A percentile compares a stretch with the other conserved stretches of the same genome.
Conservation (phyloP, 2,888 invertebrate species). For the Drosophila kokeensis region DNA sequence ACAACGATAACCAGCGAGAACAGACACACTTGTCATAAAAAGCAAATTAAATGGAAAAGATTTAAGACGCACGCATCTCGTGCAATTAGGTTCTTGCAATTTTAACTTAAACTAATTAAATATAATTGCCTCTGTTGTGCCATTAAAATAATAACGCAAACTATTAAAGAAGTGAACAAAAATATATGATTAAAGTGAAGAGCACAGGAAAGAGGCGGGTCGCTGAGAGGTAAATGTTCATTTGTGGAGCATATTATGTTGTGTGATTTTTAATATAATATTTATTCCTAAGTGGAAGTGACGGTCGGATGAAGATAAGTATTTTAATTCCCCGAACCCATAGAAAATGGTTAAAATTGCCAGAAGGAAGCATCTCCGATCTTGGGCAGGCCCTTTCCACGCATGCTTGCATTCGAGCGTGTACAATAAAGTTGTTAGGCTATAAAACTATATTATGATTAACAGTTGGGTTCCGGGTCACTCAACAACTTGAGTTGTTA, state of each 20-base stretch:
- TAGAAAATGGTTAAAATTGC: neutral
- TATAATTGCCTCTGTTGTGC: slow-evolving; percentile 37
- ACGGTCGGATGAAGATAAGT: neutral
- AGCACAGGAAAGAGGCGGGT: neutral
- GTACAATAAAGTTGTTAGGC: neutral
- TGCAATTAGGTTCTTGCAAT: slow-evolving; percentile 27
- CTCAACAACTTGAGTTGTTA: neutral
- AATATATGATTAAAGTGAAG: neutral
- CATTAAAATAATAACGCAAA: slow-evolving; percentile 10
- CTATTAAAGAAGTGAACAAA: slow-evolving; percentile 1
- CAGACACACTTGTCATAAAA: slow-evolving; percentile 33
- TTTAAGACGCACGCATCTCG: slow-evolving; percentile 23
- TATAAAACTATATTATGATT: neutral
- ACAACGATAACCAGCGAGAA: slow-evolving; percentile 3
- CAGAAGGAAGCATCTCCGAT: neutral
- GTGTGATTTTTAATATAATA: neutral
- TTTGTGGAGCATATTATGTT: neutral
- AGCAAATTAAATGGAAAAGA: slow-evolving; percentile 37
- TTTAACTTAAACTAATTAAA: slow-evolving; percentile 51
- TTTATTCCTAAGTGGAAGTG: neutral
- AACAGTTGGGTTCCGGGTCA: neutral
- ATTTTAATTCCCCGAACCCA: neutral
- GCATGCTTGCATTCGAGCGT: neutral
- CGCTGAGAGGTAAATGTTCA: neutral
- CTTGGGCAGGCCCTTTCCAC: neutral